phyloP scores from a whole-genome alignment of 1,140 invertebrate species.

The Zaprionus camerounensis region DNA sequence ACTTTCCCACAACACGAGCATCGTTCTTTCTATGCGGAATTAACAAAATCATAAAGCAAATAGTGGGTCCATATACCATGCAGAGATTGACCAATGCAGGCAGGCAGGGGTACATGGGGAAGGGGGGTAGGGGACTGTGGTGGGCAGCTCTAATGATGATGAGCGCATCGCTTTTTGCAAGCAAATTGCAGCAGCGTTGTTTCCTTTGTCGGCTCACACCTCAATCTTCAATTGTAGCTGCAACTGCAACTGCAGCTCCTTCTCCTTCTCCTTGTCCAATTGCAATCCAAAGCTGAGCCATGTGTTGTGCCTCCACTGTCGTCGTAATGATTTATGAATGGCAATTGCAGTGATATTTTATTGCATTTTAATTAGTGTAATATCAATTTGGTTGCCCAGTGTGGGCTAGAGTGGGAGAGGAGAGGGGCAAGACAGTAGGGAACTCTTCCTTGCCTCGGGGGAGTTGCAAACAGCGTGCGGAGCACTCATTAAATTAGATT shows the following conservation, averaged over 20 bases:
- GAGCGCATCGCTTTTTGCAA: slow-evolving; percentile 77
- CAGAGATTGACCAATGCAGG: neutral
- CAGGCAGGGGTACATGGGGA: neutral
- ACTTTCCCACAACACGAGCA: slow-evolving; percentile 57
- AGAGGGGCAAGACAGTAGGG: neutral
- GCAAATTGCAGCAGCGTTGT: slow-evolving; percentile 76
- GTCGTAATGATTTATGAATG: slow-evolving; percentile 77
- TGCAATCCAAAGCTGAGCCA: slow-evolving; percentile 28
- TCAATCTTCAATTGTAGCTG: slow-evolving; percentile 63
- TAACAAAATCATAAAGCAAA: slow-evolving; percentile 82
- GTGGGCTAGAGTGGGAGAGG: neutral
- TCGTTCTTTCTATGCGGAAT: slow-evolving; percentile 50
- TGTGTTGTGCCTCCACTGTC: slow-evolving; percentile 20
- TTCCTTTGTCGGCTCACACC: slow-evolving; percentile 81
- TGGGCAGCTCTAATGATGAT: slow-evolving; percentile 72
- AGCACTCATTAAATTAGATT: slow-evolving; percentile 66
- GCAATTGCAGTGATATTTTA: slow-evolving; percentile 75
- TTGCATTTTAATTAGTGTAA: slow-evolving; percentile 82
- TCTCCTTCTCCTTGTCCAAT: slow-evolving; percentile 2
- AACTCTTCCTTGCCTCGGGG: slow-evolving; percentile 11
- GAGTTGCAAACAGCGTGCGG: slow-evolving; percentile 37
- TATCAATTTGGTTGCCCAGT: slow-evolving; percentile 64
- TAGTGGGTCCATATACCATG: slow-evolving; percentile 50
- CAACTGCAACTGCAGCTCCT: slow-evolving; percentile 9
- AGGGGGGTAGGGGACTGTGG: neutral